phyloP scores from a whole-genome alignment of 2,888 invertebrate genomes.

The Meandrusa payeni region DNA sequence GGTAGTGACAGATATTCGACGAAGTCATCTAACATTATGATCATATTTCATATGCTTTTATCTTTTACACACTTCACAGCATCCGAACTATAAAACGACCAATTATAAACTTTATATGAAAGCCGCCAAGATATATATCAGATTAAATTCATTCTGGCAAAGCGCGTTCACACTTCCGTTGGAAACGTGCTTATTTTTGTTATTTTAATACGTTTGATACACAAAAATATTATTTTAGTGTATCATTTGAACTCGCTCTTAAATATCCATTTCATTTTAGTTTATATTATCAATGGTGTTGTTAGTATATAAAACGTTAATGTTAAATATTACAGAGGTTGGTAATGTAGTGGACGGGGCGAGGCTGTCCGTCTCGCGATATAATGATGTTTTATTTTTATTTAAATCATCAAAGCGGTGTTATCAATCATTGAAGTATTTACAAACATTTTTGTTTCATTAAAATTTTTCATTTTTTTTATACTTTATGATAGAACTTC shows the following conservation, averaged over 20 bases:
- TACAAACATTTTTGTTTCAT: too few species aligned
- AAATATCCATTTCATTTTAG: constrained; percentile 8
- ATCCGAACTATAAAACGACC: background rate
- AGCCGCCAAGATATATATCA: constrained; percentile 14
- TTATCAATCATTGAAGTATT: background rate
- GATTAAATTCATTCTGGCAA: background rate
- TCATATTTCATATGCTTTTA: constrained; percentile 11
- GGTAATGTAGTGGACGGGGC: background rate
- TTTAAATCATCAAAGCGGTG: background rate
- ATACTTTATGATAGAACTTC: too few species aligned
- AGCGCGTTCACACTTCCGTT: constrained; percentile 14
- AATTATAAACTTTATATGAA: constrained; percentile 10
- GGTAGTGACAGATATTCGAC: background rate
- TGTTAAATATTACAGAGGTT: background rate
- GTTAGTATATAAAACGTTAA: constrained; percentile 13
- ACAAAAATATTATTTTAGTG: constrained; percentile 15
- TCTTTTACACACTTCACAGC: constrained; percentile 9
- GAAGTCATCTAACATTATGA: constrained; percentile 5
- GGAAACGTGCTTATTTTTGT: constrained; percentile 13
- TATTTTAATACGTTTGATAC: constrained; percentile 21
- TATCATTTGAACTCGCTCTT: constrained; percentile 10
- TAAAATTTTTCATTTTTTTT: too few species aligned
- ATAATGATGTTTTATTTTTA: background rate
- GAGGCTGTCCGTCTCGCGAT: too few species aligned
- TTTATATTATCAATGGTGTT: constrained; percentile 22